phyloP scores from a whole-genome alignment of 2,797 vertebrate genomes.

The Hirundo rustica region DNA sequence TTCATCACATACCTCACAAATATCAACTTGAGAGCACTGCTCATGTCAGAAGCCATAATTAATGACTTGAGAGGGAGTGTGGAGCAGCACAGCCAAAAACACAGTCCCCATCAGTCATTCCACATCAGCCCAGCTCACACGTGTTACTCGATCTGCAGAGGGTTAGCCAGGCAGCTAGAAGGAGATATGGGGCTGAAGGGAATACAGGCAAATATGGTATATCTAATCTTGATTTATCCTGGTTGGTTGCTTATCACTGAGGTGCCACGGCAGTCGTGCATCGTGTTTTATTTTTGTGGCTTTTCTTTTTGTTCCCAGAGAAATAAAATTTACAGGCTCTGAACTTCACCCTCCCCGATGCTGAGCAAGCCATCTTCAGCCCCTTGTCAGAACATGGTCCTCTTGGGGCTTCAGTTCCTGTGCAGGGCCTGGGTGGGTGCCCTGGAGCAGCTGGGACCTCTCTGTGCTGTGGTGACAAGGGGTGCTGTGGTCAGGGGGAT shows the following conservation, averaged over 20 bases:
- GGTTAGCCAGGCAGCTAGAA: background rate
- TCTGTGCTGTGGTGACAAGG: background rate
- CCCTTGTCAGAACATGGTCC: background rate
- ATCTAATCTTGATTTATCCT: constrained; percentile 40
- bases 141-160: constrained; percentile 15
- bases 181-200: constrained; percentile 39
- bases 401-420: background rate
- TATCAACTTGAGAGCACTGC: constrained; percentile 46
- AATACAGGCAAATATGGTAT: background rate
- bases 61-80: constrained; percentile 14
- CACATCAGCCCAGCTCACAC: background rate
- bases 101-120: constrained; percentile 51
- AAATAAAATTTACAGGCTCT: background rate
- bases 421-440: background rate
- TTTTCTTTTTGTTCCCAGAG: background rate
- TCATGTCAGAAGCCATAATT: constrained; percentile 36
- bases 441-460: background rate
- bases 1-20: constrained; percentile 52
- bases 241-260: background rate
- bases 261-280: background rate
- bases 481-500: background rate
- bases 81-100: background rate
- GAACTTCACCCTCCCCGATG: background rate
- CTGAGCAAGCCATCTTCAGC: background rate
- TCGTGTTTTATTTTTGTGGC: background rate